A percentile compares a stretch with the other conserved stretches of the same genome.
These are phyloP conservation scores for Caligus rogercresseyi DNA, from an alignment of 1,140 invertebrate species.

Conservation along the genomic window DNA sequence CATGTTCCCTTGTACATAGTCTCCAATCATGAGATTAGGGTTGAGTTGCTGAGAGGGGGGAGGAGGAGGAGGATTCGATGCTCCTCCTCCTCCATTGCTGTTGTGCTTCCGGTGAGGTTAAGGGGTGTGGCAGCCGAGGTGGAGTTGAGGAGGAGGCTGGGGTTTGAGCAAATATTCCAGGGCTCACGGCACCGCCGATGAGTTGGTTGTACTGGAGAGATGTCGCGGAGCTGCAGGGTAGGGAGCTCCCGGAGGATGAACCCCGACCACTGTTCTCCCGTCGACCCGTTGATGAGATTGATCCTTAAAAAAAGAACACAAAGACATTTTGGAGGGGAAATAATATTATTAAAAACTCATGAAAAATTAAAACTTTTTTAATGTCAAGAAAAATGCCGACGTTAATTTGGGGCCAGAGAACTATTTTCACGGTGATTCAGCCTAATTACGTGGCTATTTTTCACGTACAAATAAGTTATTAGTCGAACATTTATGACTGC, in stretches of 20 bases:
- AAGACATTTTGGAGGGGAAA: background rate
- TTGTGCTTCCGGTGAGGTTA: background rate
- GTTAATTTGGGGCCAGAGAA: too few species aligned
- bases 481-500: too few species aligned
- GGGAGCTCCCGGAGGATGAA: background rate
- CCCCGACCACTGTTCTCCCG: background rate
- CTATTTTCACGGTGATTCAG: too few species aligned
- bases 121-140: background rate
- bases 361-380: background rate
- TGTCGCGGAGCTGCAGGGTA: constrained; percentile 3
- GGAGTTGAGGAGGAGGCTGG: background rate
- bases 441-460: too few species aligned
- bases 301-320: background rate
- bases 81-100: too few species aligned
- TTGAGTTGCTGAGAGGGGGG: background rate
- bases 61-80: background rate
- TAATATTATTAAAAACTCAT: background rate
- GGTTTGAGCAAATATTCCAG: constrained; percentile 6
- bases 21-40: constrained; percentile 4
- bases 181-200: constrained; percentile 7
- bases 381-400: too few species aligned
- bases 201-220: constrained; percentile 10
- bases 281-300: constrained; percentile 6
- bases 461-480: too few species aligned
- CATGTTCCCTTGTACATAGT: constrained; percentile 10